These are phyloP conservation scores for Pocillopora verrucosa DNA, from an alignment of 64 coral and sea anemone genomes.

Conservation along the genomic window DNA sequence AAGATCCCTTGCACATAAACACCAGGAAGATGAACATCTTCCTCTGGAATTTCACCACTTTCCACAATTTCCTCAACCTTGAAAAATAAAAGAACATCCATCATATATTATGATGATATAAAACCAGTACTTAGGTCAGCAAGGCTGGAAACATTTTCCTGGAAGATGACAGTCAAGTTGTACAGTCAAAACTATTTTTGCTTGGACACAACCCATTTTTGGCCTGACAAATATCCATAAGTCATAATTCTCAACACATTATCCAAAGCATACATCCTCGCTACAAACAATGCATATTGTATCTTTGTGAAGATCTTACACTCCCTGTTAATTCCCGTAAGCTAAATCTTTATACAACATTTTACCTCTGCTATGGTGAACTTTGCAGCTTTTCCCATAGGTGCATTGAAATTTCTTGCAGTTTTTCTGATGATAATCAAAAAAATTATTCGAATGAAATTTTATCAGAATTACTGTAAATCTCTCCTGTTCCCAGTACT, in stretches of 20 bases:
- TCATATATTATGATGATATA: neutral
- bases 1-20: slow-evolving; percentile 88
- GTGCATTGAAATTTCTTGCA: slow-evolving; percentile 92
- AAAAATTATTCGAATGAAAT: neutral
- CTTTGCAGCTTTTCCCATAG: slow-evolving; percentile 97
- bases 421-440: slow-evolving; percentile 60
- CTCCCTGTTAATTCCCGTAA: too few relatives aligned
- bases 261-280: too few relatives aligned
- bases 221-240: too few relatives aligned
- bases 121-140: neutral
- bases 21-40: slow-evolving; percentile 84
- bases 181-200: neutral
- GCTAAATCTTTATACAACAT: neutral
- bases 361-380: slow-evolving; percentile 91
- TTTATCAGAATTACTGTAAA: neutral
- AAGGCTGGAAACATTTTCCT: neutral
- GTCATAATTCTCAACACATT: too few relatives aligned
- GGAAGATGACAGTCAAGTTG: neutral
- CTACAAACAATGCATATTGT: too few relatives aligned
- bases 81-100: neutral
- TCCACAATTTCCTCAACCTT: slow-evolving; percentile 98
- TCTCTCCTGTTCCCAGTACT: too few relatives aligned
- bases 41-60: slow-evolving; percentile 82
- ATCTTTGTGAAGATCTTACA: too few relatives aligned
- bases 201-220: too few relatives aligned